A percentile compares a stretch with the other conserved stretches of the same genome.
Evolutionary conservation across 2,797 vertebrate genomes (phyloP).

Genomic region (Rallus crepitans): DNA sequence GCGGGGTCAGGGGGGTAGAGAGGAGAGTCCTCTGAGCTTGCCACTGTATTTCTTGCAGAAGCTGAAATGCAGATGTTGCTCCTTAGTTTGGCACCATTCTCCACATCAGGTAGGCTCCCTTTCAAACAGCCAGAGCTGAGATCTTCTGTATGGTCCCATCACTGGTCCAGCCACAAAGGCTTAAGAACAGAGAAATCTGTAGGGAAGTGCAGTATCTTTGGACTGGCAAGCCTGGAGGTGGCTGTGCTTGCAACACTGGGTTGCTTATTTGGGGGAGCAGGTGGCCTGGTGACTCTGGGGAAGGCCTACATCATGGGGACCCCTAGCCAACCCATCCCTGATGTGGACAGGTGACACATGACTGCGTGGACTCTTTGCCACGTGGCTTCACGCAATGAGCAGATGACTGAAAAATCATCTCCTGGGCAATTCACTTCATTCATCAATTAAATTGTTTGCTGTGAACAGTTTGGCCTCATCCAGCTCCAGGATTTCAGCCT

Average conservation of each 20-base stretch:
- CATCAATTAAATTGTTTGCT: conserved; percentile 73
- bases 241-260: background rate
- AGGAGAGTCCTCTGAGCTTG: background rate
- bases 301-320: background rate
- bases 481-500: conserved; percentile 65
- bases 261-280: background rate
- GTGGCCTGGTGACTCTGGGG: background rate
- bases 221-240: background rate
- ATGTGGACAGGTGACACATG: rapidly evolving
- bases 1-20: background rate
- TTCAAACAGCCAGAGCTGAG: background rate
- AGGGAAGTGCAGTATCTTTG: background rate
- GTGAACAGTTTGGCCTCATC: conserved; percentile 56
- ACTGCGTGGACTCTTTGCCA: background rate
- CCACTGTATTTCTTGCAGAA: background rate
- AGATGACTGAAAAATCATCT: conserved; percentile 41
- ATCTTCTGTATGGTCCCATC: background rate
- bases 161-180: rapidly evolving
- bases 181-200: background rate
- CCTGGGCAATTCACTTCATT: conserved; percentile 58
- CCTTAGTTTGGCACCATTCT: background rate
- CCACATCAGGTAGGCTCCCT: background rate
- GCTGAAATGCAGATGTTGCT: background rate
- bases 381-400: background rate
- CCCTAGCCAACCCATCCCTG: background rate